These are phyloP conservation scores for Spicauda simplicius DNA, from an alignment of 2,888 invertebrate species.

Conservation along the genomic window DNA sequence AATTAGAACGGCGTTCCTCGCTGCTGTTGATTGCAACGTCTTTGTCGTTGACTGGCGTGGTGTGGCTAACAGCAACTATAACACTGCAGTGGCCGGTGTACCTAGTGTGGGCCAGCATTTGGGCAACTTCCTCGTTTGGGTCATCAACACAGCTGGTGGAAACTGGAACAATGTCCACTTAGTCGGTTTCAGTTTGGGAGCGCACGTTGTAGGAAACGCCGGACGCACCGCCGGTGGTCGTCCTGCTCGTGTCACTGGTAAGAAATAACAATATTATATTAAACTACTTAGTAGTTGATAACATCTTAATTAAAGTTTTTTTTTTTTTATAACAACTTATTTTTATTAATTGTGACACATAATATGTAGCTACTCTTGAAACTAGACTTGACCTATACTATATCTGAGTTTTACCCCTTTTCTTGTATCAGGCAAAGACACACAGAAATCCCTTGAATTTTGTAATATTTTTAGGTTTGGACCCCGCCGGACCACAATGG, in stretches of 20 bases:
- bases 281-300: no score
- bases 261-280: conserved; percentile 16
- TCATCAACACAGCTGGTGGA: no score
- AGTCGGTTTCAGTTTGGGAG: conserved; percentile 54
- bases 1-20: conserved; percentile 57
- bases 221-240: conserved; percentile 48
- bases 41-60: conserved; percentile 68
- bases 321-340: no score
- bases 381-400: no score
- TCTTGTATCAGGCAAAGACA: no score
- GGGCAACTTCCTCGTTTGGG: conserved; percentile 42
- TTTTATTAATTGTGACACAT: no score
- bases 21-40: conserved; percentile 59
- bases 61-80: conserved; percentile 53
- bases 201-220: conserved; percentile 48
- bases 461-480: conserved; percentile 44
- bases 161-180: conserved; percentile 51
- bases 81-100: conserved; percentile 56
- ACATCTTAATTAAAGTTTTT: no score
- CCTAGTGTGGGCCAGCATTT: conserved; percentile 46
- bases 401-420: no score
- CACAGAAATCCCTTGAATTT: no score
- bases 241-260: conserved; percentile 47
- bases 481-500: conserved; percentile 52
- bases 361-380: no score